Evolutionary conservation across 92 coral and sea anemone species (phyloP), one percentile per base, ranked within the genome.

Genomic region (Metridium senile): DNA sequence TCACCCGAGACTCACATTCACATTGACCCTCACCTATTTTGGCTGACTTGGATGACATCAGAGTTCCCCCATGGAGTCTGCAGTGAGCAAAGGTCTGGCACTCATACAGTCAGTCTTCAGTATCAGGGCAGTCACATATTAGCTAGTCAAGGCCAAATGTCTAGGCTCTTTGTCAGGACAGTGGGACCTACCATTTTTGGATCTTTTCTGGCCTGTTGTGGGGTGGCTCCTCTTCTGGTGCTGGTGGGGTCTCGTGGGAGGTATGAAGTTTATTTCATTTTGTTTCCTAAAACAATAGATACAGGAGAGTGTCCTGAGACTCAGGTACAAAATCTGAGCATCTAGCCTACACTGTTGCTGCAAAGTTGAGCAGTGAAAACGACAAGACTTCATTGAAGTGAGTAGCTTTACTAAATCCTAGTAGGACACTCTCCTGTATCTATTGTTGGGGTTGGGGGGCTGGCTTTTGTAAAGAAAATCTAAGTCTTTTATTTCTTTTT

Each of bases 181-280:
- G 78, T 67, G 39, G 1, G 68, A 21, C 58, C 63, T 73, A 57
- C 78, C 56, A 32, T 16, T 51, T n/a, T 51, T 71, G 25, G n/a
- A 33, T 39, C 39, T 29, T 32, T 57, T 58, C 54, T 73, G 78
- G 78, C 68, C 78, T 57, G 35, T 45, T 27, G 32, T 71, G 45
- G 67, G 78, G 68, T 62, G 65, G 78, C 68, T 33, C 33, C 78
- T 73, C 47, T 73, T 63, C 33, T 58, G 78, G 78, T 73, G 78
- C 68, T 73, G 54, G 56, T 46, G 57, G 78, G 78, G 29, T 67
- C 78, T 73, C 57, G 78, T 57, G 66, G 54, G 78, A 73, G 78
- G 78, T 35, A 57, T 73, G 0, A n/a, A 73, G 29, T 73, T 62
- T 73, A 73, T 73, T 73, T 73, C 78, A 57, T 57, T 32, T 73